Evolutionary conservation across 2,888 invertebrate species (phyloP).

Genomic region (Drosophila meridionalis): DNA sequence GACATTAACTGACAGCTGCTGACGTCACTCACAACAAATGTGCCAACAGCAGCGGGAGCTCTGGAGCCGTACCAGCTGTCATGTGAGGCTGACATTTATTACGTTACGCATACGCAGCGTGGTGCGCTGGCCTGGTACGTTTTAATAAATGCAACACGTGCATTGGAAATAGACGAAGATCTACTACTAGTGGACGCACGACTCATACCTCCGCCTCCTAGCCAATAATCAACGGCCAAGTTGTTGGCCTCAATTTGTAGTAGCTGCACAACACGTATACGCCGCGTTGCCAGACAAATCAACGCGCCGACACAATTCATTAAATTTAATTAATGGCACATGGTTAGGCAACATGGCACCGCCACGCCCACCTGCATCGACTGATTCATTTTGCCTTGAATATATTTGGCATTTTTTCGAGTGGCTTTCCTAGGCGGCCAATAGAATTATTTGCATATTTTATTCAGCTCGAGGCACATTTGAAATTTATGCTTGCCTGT

Average conservation of each 20-base stretch:
- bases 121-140: conserved; percentile 5
- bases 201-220: not conserved
- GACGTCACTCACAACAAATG: conserved; percentile 59
- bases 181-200: conserved; percentile 20
- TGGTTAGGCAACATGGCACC: conserved; percentile 32
- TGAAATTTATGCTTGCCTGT: conserved; percentile 13
- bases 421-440: not conserved
- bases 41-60: not conserved
- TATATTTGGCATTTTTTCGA: conserved; percentile 8
- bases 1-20: conserved; percentile 53
- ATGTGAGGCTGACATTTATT: conserved; percentile 53
- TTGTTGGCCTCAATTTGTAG: conserved; percentile 37
- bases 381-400: conserved; percentile 45
- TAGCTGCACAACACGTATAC: conserved; percentile 57
- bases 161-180: conserved; percentile 38
- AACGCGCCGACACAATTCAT: conserved; percentile 71
- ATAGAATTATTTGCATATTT: conserved; percentile 42
- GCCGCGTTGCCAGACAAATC: conserved; percentile 60
- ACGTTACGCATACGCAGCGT: conserved; percentile 40
- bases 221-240: not conserved
- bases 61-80: not conserved
- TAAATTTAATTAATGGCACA: conserved; percentile 71
- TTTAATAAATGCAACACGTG: conserved; percentile 42
- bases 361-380: conserved; percentile 38
- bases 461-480: conserved; percentile 17